phyloP scores from a whole-genome alignment of 2,113 vertebrate species.

The Pica pica region DNA sequence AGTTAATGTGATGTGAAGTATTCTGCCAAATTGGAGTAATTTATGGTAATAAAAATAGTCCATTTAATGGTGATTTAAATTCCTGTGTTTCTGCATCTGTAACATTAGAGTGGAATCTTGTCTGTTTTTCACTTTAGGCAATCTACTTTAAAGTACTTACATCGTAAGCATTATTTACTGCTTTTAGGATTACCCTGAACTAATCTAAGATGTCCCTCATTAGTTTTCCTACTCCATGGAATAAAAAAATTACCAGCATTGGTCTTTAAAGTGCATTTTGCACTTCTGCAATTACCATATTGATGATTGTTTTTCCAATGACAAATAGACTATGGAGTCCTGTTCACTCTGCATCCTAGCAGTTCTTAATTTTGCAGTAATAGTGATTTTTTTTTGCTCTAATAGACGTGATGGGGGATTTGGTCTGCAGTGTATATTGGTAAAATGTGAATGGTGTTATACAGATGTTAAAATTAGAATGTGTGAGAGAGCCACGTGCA shows the following conservation, averaged over 20 bases:
- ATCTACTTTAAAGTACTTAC: background rate
- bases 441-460: background rate
- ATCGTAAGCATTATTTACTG: background rate
- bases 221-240: background rate
- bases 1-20: background rate
- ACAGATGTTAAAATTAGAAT: background rate
- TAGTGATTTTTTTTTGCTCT: background rate
- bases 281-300: conserved; percentile 2
- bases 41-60: background rate
- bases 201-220: conserved; percentile 9
- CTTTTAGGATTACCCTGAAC: conserved; percentile 8
- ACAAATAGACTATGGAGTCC: background rate
- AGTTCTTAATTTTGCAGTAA: background rate
- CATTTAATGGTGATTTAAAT: background rate
- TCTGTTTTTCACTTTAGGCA: background rate
- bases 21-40: background rate
- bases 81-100: background rate
- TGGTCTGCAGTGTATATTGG: background rate
- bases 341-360: background rate
- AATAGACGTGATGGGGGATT: background rate
- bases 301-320: background rate
- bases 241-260: background rate
- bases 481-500: background rate
- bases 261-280: conserved; percentile 7
- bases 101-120: background rate